A percentile compares a stretch with the other conserved stretches of the same genome.
These are phyloP conservation scores for Agraylea sexmaculata DNA, from an alignment of 1,140 invertebrate species.

Conservation along the genomic window DNA sequence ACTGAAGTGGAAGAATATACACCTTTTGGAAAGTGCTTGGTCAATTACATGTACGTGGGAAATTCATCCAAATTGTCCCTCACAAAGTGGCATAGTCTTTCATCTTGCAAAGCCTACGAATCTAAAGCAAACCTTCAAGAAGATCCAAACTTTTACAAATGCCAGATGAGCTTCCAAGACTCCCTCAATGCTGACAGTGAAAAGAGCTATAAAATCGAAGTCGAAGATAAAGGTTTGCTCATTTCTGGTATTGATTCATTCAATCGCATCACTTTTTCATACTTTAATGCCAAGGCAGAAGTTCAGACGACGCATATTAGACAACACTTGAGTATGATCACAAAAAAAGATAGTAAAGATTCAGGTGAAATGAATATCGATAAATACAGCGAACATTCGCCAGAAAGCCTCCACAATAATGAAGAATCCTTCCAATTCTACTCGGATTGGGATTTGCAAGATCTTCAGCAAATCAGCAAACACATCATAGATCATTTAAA, in stretches of 20 bases:
- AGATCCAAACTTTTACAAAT: constrained; percentile 8
- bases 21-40: constrained; percentile 27
- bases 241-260: constrained; percentile 21
- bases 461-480: too few species aligned
- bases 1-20: constrained; percentile 27
- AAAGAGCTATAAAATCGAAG: constrained; percentile 25
- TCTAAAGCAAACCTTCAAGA: constrained; percentile 10
- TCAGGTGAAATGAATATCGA: too few species aligned
- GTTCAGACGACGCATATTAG: too few species aligned
- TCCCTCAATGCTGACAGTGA: constrained; percentile 23
- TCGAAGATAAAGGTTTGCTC: constrained; percentile 21
- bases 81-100: constrained; percentile 6
- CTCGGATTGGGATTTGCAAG: too few species aligned
- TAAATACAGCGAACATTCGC: too few species aligned
- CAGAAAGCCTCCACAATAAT: too few species aligned
- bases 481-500: too few species aligned
- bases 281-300: too few species aligned
- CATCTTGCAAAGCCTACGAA: constrained; percentile 9
- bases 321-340: too few species aligned
- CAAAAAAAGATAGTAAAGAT: too few species aligned
- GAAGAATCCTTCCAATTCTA: too few species aligned
- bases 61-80: constrained; percentile 2
- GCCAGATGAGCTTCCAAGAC: constrained; percentile 19
- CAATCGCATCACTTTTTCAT: constrained; percentile 9
- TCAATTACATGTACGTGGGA: constrained; percentile 22